Evolutionary conservation across 2,113 vertebrate genomes (phyloP).

Genomic region (Mohoua ochrocephala): DNA sequence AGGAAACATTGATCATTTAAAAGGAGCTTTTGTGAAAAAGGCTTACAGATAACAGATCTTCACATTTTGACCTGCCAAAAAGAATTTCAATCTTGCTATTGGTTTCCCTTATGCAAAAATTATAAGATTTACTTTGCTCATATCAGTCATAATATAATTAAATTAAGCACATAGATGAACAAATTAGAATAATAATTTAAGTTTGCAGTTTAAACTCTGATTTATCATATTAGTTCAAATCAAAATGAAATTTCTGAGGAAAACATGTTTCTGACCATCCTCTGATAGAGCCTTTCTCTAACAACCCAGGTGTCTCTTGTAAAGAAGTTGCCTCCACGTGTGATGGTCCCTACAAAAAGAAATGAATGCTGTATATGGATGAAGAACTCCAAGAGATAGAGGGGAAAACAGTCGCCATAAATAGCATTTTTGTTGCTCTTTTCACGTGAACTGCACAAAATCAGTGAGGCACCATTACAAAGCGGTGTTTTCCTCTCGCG

Average conservation of each 20-base stretch:
- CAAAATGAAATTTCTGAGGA: conserved; percentile 7
- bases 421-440: not conserved
- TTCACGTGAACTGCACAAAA: not conserved
- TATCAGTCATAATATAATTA: conserved; percentile 54
- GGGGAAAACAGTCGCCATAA: not conserved
- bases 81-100: conserved; percentile 32
- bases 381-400: not conserved
- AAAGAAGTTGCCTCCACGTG: not conserved
- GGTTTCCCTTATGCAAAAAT: conserved; percentile 38
- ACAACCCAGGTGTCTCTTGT: not conserved
- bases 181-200: conserved; percentile 62
- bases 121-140: conserved; percentile 46
- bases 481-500: fast-evolving
- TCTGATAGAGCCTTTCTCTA: not conserved
- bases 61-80: conserved; percentile 32
- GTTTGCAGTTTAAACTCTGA: conserved; percentile 45
- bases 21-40: conserved; percentile 5
- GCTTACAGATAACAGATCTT: conserved; percentile 47
- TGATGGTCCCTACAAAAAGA: not conserved
- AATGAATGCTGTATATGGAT: not conserved
- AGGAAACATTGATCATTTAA: conserved; percentile 2
- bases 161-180: conserved; percentile 42
- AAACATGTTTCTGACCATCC: not conserved
- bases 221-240: conserved; percentile 29
- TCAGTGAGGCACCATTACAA: not conserved